phyloP scores from a whole-genome alignment of 2,888 invertebrate species.

The Nezara viridula region DNA sequence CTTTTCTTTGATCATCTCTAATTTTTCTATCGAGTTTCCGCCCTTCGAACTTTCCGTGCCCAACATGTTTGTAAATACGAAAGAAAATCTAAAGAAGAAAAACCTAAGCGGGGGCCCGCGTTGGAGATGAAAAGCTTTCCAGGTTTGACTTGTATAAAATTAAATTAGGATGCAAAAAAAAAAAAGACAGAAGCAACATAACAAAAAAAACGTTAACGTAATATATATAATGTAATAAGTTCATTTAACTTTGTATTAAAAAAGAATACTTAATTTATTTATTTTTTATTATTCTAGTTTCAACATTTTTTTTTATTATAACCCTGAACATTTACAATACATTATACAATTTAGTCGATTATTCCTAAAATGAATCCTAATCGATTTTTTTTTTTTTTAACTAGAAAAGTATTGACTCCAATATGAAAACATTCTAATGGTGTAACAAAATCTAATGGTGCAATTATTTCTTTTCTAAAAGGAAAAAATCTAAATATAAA shows the following conservation, averaged over 20 bases:
- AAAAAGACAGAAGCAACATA: too few species aligned
- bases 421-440: too few species aligned
- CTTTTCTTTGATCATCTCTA: conserved; percentile 39
- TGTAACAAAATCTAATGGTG: too few species aligned
- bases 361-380: too few species aligned
- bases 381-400: too few species aligned
- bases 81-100: conserved; percentile 9
- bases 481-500: too few species aligned
- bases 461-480: too few species aligned
- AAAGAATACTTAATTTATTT: not conserved
- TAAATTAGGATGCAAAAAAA: not conserved
- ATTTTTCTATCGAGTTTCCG: conserved; percentile 39
- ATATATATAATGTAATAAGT: not conserved
- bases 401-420: too few species aligned
- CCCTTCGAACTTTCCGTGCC: conserved; percentile 3
- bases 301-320: too few species aligned
- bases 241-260: not conserved
- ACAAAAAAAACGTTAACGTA: not conserved
- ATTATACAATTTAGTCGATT: too few species aligned
- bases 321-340: too few species aligned
- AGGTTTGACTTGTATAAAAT: not conserved
- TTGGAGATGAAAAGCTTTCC: conserved; percentile 18
- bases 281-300: not conserved
- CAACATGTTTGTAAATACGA: conserved; percentile 30
- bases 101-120: not conserved